A percentile compares a stretch with the other conserved stretches of the same genome.
phyloP scores from a whole-genome alignment of 2,113 vertebrate species.

The Gopherus evgoodei region DNA sequence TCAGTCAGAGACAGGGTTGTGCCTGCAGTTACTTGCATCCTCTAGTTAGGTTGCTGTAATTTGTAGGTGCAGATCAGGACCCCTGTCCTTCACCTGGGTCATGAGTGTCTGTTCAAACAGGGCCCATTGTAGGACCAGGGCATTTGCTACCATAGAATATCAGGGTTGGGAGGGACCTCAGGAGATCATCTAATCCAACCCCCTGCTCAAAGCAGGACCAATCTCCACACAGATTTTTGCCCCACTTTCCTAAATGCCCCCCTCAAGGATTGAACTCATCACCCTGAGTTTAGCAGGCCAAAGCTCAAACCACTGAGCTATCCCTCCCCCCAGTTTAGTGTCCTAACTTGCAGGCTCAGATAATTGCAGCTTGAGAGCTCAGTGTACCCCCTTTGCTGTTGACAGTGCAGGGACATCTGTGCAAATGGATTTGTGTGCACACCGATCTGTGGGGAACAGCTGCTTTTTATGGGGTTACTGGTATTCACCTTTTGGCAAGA shows the following conservation, averaged over 20 bases:
- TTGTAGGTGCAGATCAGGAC: neutral
- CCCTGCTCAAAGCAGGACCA: no score
- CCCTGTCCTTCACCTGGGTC: neutral
- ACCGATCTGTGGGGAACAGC: neutral
- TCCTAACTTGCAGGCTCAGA: no score
- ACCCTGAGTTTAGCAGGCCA: no score
- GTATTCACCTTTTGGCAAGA: neutral
- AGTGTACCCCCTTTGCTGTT: neutral
- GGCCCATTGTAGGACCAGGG: neutral
- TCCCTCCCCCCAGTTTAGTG: no score
- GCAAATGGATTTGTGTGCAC: neutral
- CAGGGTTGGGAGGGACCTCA: no score
- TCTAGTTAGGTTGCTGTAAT: neutral
- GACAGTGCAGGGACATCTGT: neutral
- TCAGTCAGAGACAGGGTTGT: neutral
- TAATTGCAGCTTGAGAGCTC: neutral
- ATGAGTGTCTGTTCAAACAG: neutral
- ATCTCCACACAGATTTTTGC: no score
- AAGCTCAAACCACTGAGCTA: no score
- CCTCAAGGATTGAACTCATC: no score
- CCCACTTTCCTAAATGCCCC: no score
- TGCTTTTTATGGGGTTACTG: neutral
- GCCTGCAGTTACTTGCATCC: neutral
- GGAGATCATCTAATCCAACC: no score
- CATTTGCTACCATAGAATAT: no score